Base-by-base conservation (phyloP, 2,113 vertebrate genomes). In the Calidris pugnax region DNA sequence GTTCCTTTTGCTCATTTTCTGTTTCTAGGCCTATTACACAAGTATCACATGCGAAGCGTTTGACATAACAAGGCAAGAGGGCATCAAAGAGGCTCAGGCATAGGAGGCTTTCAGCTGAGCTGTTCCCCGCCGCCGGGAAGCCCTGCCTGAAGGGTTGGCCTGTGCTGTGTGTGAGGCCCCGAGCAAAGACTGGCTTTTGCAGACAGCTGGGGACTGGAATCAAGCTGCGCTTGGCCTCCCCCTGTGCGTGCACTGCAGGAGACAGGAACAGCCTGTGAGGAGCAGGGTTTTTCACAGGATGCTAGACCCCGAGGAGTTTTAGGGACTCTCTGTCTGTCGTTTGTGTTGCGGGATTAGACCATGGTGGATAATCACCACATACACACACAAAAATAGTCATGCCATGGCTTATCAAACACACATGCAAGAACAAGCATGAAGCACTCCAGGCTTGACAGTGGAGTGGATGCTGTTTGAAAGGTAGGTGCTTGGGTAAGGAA, bases 201-300 rank as follows among this genome's bases (percentile, higher is more conserved):
- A 92, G 77, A 63, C 95, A 95, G 92, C 92, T 96, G 94, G 86
- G 66, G 62, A 41, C 91, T 66, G 86, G 86, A 91, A 85, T 55
- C 97, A 93, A 93, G 90, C 90, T 84, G 90, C 0, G 45, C 90
- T 30, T 1, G 5, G 19, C 89, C 62, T 85, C 90, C 88, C 12
- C 5, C 76, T 16, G 83, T 72, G 89, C 57, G 27, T n/a, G 84
- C 89, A 1, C 90, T 92, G 95, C 80, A 89, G 96, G 95, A 97
- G 89, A 91, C 90, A 95, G 96, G 96, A 94, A 92, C 74, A 82
- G 92, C 73, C 92, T 85, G 73, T 0, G 3, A 95, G 69, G 62
- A 96, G 22, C 45, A 45, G 73, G 59, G 73, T 68, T 97, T 97
- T 92, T 93, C 92, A 80, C 88, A 90, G 90, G 92, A 96, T 95